Evolutionary conservation across 1,140 invertebrate genomes (phyloP), one percentile per base, ranked within the genome.

Genomic region (Acromyrmex echinatior): DNA sequence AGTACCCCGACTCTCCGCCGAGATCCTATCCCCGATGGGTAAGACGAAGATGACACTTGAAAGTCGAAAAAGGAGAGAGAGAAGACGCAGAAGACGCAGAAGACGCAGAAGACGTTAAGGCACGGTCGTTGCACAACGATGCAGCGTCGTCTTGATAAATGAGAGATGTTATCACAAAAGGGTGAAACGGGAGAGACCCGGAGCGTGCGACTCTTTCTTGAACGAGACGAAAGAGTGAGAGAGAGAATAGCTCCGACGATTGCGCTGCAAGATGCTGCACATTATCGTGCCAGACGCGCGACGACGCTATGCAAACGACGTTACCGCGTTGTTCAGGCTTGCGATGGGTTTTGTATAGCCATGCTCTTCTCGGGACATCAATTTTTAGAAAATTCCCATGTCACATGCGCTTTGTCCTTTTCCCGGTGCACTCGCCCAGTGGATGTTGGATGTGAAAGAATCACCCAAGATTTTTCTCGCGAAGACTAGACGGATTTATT

Each of bases 151-250:
- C 89, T 77, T 90, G 89, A 91, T 91, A 91, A 91, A 91, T 90
- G 90, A 91, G 89, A 90, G 89, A 91, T 90, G 89, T 90, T 91
- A 91, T 91, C 89, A 84, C 86, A 45, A 88, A 70, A 88, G 80
- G 70, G 73, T 79, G 73, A 87, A 65, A 56, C 51, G 62, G 25
- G 28, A 21, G 60, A 76, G 79, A 77, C 18, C 65, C 84, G 56
- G 68, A 60, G 89, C 39, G 77, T 39, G 89, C 89, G 35, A 90
- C 81, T 86, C 86, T 86, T 90, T 88, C 81, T 81, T 18, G 87
- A 45, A 88, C 62, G 60, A 90, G 25, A 45, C 49, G 73, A 70
- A 65, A 14, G 21, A 68, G 31, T 28, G 28, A 66, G 31, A 31
- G 16, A 71, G 68, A 71, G 68, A 73, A 89, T 80, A 39, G 62